Base-by-base conservation (phyloP, 2,888 invertebrate species). In the Nesidiocoris tenuis region DNA sequence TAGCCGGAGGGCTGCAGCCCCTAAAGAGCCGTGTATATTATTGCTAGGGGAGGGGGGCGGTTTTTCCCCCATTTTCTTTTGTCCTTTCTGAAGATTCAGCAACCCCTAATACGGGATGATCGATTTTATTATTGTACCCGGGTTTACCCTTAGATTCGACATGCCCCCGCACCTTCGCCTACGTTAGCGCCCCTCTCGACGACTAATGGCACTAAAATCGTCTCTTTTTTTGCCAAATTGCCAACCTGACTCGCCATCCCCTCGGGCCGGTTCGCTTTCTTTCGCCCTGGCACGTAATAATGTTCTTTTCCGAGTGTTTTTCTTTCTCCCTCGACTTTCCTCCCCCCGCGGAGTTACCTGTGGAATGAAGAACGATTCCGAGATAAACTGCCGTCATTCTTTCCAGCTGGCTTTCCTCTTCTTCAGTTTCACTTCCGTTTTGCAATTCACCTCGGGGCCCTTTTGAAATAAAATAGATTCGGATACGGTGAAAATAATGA, bases 321-420 rank as follows among this genome's bases (percentile, higher is more conserved):
- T 39, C 39, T 39, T 39, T 39, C 12, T 39, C 39, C 12, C 12
- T 39, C 39, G 3, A 39, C 39, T 39, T 39, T 39, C 12, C 39
- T 7, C 39, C 39, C 39, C 39, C 12, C 39, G 39, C 39, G 12
- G 12, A 39, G 67, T 67, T 67, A 67, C 67, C 67, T 67, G 67
- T 67, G 22, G 67, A 67, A 67, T 67, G 67, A 56, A 67, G 67
- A 67, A 67, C 67, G 54, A 23, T 9, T 21, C 67, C 67, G 55
- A 55, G 67, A 67, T 67, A 67, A 67, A 67, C 67, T n/a, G 67
- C 67, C 67, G 23, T 67, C 55, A 56, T 22, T 21, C 17, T 67
- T 67, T 21, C 19, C 23, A 39, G 39, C 22, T 3, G 23, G 2
- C 63, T 2, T 63, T n/a, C 63, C 18, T 63, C 22, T 39, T 39